Conservation (phyloP, 2,888 invertebrate species). For the Rotaria macrura region DNA sequence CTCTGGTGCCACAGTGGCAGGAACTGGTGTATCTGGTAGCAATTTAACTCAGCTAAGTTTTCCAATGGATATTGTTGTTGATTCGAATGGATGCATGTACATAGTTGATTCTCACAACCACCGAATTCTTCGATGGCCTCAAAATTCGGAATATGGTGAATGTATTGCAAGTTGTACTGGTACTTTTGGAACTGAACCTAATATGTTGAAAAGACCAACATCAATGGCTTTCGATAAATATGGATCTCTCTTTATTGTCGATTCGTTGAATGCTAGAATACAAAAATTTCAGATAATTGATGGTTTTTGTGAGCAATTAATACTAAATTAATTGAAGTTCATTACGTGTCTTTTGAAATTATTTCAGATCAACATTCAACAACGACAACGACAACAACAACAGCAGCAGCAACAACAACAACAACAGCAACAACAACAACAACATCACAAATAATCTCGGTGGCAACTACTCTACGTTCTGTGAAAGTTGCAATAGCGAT, state of each 20-base stretch:
- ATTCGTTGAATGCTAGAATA: neutral
- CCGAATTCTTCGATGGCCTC: neutral
- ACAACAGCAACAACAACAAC: too few species aligned
- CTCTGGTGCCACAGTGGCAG: neutral
- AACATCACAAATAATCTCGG: too few species aligned
- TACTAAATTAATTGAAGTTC: too few species aligned
- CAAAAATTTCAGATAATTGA: neutral
- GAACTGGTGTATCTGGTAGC: neutral
- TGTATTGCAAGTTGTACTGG: neutral
- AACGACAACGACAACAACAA: too few species aligned
- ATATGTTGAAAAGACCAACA: neutral
- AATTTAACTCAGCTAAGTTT: neutral
- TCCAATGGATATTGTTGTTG: neutral
- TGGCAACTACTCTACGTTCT: too few species aligned
- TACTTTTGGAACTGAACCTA: neutral
- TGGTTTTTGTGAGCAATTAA: too few species aligned
- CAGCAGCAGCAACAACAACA: too few species aligned
- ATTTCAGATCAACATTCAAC: too few species aligned
- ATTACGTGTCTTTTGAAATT: too few species aligned
- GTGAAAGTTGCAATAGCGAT: too few species aligned
- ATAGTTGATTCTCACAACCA: neutral
- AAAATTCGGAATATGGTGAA: neutral
- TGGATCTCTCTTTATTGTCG: neutral
- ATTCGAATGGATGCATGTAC: neutral
- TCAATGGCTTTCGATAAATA: neutral